Percentiles rank a stretch among this genome's conserved stretches.
Evolutionary conservation across 2,797 vertebrate genomes (phyloP).

Genomic region (Dryobates pubescens): DNA sequence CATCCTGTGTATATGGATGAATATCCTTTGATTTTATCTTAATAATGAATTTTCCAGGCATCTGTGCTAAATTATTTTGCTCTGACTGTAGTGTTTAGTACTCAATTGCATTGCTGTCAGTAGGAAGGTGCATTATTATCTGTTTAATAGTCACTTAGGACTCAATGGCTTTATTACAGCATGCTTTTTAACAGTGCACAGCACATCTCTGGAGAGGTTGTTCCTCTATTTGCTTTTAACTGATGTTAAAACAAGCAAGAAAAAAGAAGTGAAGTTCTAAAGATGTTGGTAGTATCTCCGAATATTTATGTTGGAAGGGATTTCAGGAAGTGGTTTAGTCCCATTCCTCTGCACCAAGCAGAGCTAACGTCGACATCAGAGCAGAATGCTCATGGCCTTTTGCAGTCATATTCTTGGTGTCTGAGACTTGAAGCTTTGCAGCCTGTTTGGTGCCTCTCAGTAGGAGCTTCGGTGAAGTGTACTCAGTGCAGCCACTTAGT

Average conservation of each 20-base stretch:
- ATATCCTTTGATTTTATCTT: background rate
- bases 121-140: background rate
- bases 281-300: background rate
- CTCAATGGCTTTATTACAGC: conserved; percentile 8
- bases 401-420: background rate
- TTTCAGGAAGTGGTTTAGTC: conserved; percentile 29
- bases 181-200: background rate
- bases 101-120: background rate
- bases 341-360: background rate
- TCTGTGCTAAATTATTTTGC: background rate
- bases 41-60: background rate
- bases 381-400: background rate
- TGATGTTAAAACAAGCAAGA: background rate
- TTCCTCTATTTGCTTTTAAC: background rate
- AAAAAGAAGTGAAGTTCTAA: background rate
- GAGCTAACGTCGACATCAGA: background rate
- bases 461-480: background rate
- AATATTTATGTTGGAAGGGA: conserved; percentile 44
- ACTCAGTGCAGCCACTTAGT: background rate
- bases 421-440: background rate
- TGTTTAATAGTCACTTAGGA: conserved; percentile 18
- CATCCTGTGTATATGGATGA: background rate
- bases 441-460: background rate
- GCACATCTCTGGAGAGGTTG: background rate
- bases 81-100: background rate